phyloP scores from a whole-genome alignment of 2,113 vertebrate species.

The Brachypodius melanocephalos region DNA sequence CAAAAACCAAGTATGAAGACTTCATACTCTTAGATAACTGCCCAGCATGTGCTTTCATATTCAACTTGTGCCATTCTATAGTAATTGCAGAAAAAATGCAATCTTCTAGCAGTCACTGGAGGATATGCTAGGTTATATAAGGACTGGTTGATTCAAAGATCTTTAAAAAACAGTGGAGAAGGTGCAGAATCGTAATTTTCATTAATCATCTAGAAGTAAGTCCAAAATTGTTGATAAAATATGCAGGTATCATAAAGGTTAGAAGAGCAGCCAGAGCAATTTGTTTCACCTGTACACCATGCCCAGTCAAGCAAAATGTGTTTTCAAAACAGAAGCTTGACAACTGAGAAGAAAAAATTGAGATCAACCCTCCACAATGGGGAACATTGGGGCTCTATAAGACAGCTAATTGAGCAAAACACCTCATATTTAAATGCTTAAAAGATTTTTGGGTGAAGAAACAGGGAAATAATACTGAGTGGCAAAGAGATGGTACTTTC shows the following conservation, averaged over 20 bases:
- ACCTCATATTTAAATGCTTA: neutral
- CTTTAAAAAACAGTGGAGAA: neutral
- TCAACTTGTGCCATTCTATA: neutral
- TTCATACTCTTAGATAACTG: neutral
- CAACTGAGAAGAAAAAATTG: neutral
- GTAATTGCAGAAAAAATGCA: neutral
- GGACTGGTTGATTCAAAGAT: neutral
- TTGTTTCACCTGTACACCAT: neutral
- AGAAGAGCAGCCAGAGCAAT: neutral
- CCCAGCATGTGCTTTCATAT: neutral
- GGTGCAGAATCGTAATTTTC: neutral
- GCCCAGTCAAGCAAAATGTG: neutral
- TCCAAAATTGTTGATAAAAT: neutral
- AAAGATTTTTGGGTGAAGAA: constrained; percentile 1
- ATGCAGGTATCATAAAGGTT: neutral
- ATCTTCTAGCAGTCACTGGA: neutral
- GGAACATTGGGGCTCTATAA: neutral
- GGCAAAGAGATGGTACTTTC: neutral
- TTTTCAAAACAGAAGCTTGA: constrained; percentile 14
- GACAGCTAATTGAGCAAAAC: constrained; percentile 3
- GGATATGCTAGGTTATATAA: neutral
- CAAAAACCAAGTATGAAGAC: neutral
- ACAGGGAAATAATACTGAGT: neutral
- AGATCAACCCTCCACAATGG: neutral
- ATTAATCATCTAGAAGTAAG: neutral